Percentiles rank a stretch among this genome's conserved stretches.
Conservation (phyloP, 2,888 invertebrate species). For the Agrochola macilenta region DNA sequence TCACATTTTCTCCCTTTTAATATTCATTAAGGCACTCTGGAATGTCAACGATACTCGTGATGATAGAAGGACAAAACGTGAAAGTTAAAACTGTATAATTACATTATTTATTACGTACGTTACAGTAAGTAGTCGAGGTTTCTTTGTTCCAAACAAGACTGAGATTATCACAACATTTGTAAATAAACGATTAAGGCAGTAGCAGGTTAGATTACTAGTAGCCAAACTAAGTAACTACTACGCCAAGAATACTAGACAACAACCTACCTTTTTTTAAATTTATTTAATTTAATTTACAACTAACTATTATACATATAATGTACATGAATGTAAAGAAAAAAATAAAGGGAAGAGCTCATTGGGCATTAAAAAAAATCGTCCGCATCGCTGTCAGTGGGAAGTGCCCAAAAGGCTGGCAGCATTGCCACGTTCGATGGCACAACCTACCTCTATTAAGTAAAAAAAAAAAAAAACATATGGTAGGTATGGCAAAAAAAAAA, state of each 20-base stretch:
- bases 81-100: slow-evolving; percentile 55
- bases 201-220: not conserved
- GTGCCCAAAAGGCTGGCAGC: no score
- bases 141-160: slow-evolving; percentile 13
- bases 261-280: no score
- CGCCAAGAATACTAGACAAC: not conserved
- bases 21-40: slow-evolving; percentile 28
- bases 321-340: no score
- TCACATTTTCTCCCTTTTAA: slow-evolving; percentile 23
- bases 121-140: slow-evolving; percentile 7
- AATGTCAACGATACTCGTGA: slow-evolving; percentile 15
- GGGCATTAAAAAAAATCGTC: no score
- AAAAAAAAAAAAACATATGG: not conserved
- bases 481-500: no score
- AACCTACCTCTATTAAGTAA: not conserved
- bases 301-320: no score
- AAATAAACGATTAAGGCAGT: not conserved
- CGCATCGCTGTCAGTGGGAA: no score
- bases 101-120: slow-evolving; percentile 38
- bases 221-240: not conserved
- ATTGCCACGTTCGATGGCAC: no score
- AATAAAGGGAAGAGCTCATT: no score
- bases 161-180: slow-evolving; percentile 9
- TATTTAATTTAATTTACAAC: no score
- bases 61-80: slow-evolving; percentile 33